These are phyloP conservation scores for Thyatira batis DNA, from an alignment of 2,888 invertebrate species.

Conservation along the genomic window DNA sequence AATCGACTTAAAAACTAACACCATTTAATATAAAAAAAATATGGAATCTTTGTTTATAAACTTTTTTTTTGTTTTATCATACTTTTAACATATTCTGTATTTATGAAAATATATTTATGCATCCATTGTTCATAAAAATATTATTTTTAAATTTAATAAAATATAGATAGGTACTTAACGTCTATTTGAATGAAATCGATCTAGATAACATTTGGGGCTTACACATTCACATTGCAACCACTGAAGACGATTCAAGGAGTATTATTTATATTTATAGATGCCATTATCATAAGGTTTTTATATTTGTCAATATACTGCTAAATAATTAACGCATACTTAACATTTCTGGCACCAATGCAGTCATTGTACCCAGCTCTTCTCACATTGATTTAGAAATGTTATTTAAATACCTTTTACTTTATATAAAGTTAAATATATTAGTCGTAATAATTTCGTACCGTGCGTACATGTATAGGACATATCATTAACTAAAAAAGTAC, in stretches of 20 bases:
- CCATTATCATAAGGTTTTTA: not conserved
- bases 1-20: conserved; percentile 47
- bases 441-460: too few relatives aligned
- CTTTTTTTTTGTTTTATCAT: conserved; percentile 27
- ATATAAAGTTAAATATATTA: too few relatives aligned
- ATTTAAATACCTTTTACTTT: too few relatives aligned
- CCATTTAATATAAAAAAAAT: conserved; percentile 63
- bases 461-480: too few relatives aligned
- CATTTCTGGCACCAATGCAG: too few relatives aligned
- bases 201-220: conserved; percentile 39
- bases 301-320: not conserved
- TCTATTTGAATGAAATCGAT: conserved; percentile 23
- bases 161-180: conserved; percentile 46
- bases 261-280: not conserved
- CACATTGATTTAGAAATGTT: too few relatives aligned
- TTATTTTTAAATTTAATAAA: conserved; percentile 44
- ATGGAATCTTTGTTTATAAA: conserved; percentile 61
- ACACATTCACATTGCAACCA: not conserved
- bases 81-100: conserved; percentile 32
- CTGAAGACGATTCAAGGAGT: not conserved
- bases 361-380: too few relatives aligned
- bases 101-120: conserved; percentile 53
- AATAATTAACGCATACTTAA: too few relatives aligned
- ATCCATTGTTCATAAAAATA: conserved; percentile 55
- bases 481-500: too few relatives aligned